A percentile compares a stretch with the other conserved stretches of the same genome.
Conservation (phyloP, 2,888 invertebrate genomes). For the Quadriops clusia region DNA sequence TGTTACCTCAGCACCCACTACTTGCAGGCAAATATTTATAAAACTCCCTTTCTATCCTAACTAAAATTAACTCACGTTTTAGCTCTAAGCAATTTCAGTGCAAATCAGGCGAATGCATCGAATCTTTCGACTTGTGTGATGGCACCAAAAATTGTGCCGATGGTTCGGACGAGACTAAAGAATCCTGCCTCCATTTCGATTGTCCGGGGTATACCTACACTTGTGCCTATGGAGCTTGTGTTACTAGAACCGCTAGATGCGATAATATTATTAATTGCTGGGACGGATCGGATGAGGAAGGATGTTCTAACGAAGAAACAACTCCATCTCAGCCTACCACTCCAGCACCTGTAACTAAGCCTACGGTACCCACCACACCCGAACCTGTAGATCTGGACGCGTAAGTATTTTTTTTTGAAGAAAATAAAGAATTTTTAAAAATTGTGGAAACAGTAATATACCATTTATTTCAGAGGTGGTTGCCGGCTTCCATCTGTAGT, state of each 20-base stretch:
- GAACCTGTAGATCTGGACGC: no score
- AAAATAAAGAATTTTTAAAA: no score
- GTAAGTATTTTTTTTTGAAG: no score
- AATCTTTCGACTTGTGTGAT: constrained; percentile 34
- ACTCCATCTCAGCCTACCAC: no score
- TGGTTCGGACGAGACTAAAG: constrained; percentile 36
- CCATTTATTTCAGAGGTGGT: no score
- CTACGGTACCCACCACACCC: no score
- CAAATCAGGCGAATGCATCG: constrained; percentile 33
- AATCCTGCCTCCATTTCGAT: constrained; percentile 16
- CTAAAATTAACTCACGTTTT: neutral
- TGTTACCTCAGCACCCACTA: constrained; percentile 1
- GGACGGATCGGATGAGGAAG: constrained; percentile 40
- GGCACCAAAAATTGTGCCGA: constrained; percentile 37
- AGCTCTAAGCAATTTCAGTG: constrained; percentile 24
- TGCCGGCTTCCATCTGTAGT: no score
- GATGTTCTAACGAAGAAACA: no score
- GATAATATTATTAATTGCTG: constrained; percentile 39
- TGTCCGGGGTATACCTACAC: constrained; percentile 38
- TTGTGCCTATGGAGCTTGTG: constrained; percentile 42
- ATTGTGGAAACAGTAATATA: no score
- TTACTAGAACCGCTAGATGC: constrained; percentile 41
- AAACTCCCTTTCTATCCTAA: no score
- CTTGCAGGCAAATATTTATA: constrained; percentile 4
- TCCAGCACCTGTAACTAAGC: no score